Evolutionary conservation across 1,140 invertebrate genomes (phyloP).

Genomic region (Pachypsylla venusta): DNA sequence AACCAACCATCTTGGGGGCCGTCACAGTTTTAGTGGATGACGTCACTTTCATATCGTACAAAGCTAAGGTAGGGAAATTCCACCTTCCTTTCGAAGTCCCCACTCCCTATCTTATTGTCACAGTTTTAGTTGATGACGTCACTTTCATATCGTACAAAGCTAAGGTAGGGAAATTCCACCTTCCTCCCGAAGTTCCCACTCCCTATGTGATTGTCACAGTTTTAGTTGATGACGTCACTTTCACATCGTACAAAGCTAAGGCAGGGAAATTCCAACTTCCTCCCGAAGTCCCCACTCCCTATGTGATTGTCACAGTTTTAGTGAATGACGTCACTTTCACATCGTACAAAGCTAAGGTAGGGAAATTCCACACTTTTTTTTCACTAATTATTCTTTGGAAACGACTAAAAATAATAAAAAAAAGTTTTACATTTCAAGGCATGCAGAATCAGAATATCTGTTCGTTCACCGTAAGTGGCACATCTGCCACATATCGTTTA

Average conservation of each 20-base stretch:
- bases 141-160: slow-evolving; percentile 36
- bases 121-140: slow-evolving; percentile 57
- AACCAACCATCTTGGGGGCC: too few relatives aligned
- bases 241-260: slow-evolving; percentile 34
- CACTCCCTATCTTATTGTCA: slow-evolving; percentile 55
- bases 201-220: slow-evolving; percentile 61
- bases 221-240: slow-evolving; percentile 54
- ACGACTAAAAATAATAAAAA: too few relatives aligned
- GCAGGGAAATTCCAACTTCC: slow-evolving; percentile 30
- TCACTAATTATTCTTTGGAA: too few relatives aligned
- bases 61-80: slow-evolving; percentile 30
- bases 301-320: slow-evolving; percentile 56
- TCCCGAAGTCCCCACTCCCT: slow-evolving; percentile 38
- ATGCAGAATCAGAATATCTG: too few relatives aligned
- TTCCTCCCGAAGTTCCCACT: slow-evolving; percentile 33
- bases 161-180: slow-evolving; percentile 29
- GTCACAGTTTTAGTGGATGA: slow-evolving; percentile 58
- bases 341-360: slow-evolving; percentile 33
- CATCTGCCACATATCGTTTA: too few relatives aligned
- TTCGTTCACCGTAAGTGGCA: too few relatives aligned
- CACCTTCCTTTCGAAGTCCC: slow-evolving; percentile 32
- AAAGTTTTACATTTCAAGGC: too few relatives aligned
- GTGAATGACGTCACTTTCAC: slow-evolving; percentile 55
- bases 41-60: slow-evolving; percentile 40
- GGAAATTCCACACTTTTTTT: slow-evolving; percentile 20